Evolutionary conservation across 2,888 invertebrate genomes (phyloP).

Genomic region (Rhagonycha lutea): DNA sequence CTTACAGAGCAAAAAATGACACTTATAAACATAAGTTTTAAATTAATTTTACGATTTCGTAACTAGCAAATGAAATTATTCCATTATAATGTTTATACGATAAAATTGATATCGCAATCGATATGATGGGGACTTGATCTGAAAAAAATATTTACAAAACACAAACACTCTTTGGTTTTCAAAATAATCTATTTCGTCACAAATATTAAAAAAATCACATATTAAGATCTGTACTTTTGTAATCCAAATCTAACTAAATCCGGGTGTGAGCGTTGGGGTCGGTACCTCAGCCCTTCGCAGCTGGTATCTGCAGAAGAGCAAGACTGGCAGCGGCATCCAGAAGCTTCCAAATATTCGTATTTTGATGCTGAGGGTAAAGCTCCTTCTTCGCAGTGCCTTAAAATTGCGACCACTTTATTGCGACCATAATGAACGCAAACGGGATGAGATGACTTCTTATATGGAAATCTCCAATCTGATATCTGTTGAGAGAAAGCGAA

Average conservation of each 20-base stretch:
- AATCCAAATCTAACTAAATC: constrained; percentile 44
- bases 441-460: constrained; percentile 82
- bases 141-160: background rate
- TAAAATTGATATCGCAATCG: background rate
- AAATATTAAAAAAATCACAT: background rate
- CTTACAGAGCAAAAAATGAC: too few relatives aligned
- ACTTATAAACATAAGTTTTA: too few relatives aligned
- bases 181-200: background rate
- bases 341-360: constrained; percentile 79
- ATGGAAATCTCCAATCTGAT: constrained; percentile 88
- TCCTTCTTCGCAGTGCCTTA: constrained; percentile 77
- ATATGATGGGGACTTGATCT: background rate
- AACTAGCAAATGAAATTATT: background rate
- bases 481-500: constrained; percentile 58
- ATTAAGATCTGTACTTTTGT: background rate
- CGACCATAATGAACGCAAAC: constrained; percentile 81
- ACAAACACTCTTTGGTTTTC: background rate
- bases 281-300: constrained; percentile 67
- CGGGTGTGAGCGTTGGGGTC: constrained; percentile 55
- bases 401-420: constrained; percentile 65
- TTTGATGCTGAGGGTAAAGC: constrained; percentile 70
- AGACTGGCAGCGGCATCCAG: constrained; percentile 73
- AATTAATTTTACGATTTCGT: background rate
- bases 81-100: background rate
- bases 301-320: constrained; percentile 72